Evolutionary conservation across 2,888 invertebrate species (phyloP), one percentile per base, ranked within the genome.

Genomic region (Parascotia fuliginaria): DNA sequence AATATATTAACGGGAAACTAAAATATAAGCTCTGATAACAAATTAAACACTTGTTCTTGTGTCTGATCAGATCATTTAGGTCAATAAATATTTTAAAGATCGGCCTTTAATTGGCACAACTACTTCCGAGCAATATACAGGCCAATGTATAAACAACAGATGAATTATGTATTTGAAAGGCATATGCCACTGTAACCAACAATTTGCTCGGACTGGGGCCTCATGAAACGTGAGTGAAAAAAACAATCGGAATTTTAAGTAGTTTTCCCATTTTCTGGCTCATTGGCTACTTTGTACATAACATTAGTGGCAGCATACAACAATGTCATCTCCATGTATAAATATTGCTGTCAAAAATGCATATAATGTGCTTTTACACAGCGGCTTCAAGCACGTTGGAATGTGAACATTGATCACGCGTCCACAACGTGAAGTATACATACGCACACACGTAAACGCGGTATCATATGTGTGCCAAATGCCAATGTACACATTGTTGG

Each of bases 321-420:
- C 44, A 52, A 52, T 54, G 55, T 54, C 39, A 43, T 61, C 9
- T 38, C 12, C 6, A 11, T 24, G 37, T 19, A 51, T 46, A 33
- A 40, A 51, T 42, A 33, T 55, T 50, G 48, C 55, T 55, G 54
- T 70, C 61, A 57, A 55, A 59, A 57, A 56, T 55, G 65, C 58
- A 55, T 59, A 56, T 68, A 65, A 61, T 73, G 63, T 57, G 51
- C 55, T 68, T 68, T 58, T 65, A 52, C 52, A 55, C 42, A 50
- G 52, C 64, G 65, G 65, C 63, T 61, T 72, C 70, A 77, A 79
- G 77, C 78, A 79, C 82, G 79, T 76, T 61, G 87, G 88, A 87
- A 87, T 88, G 87, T 84, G 80, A 79, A 78, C 85, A 77, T 79
- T 78, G 84, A 87, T 87, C 89, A 89, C 77, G 79, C 81, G 80